Evolutionary conservation across 2,888 invertebrate species (phyloP).

Genomic region (Platycheirus albimanus): DNA sequence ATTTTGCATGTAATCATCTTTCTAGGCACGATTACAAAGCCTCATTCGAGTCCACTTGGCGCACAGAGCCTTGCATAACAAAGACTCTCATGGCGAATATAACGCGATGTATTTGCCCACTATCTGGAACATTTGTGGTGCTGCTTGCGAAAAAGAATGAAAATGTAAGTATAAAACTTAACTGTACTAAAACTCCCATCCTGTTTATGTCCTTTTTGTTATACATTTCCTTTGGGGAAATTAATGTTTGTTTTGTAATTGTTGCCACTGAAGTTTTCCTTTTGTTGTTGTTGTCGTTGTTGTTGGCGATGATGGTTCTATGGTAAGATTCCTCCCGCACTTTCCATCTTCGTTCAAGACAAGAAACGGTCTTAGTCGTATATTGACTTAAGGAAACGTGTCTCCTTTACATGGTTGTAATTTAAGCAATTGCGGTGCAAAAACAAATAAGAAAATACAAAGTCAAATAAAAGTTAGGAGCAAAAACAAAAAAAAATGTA

Average conservation of each 20-base stretch:
- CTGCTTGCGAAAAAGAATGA: conserved; percentile 84
- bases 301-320: conserved; percentile 26
- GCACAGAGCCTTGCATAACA: conserved; percentile 85
- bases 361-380: too few relatives aligned
- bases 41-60: conserved; percentile 85
- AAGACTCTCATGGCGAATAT: conserved; percentile 83
- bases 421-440: too few relatives aligned
- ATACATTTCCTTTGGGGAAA: conserved; percentile 41
- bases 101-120: conserved; percentile 86
- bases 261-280: too few relatives aligned
- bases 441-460: too few relatives aligned
- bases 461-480: conserved; percentile 39
- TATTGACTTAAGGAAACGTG: neutral
- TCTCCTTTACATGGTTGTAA: too few relatives aligned
- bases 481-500: conserved; percentile 27
- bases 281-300: too few relatives aligned
- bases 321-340: neutral
- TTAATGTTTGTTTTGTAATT: conserved; percentile 49
- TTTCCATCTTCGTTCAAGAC: too few relatives aligned
- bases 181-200: conserved; percentile 67
- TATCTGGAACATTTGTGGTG: conserved; percentile 86
- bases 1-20: conserved; percentile 18
- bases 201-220: conserved; percentile 69
- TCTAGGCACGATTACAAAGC: conserved; percentile 82
- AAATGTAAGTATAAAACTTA: conserved; percentile 82